Base-by-base conservation (phyloP, 2,113 vertebrate genomes). In the Clupea harengus region DNA sequence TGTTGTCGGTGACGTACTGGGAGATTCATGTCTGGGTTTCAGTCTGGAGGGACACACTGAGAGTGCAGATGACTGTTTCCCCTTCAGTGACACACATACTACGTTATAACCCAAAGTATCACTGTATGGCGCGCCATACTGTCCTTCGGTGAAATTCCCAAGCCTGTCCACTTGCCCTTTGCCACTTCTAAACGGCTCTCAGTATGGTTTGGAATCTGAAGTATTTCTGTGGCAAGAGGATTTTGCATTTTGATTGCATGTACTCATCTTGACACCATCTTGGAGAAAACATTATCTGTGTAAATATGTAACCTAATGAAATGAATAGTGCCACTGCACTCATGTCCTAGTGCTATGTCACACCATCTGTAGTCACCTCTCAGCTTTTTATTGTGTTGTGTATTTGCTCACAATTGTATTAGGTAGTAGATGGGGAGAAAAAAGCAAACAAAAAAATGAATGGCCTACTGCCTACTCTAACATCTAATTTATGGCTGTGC, bases 401-500 rank as follows among this genome's bases (percentile, higher is more conserved):
- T 67, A 11, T 67, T 67, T 67, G 3, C 6, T 67, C n/a, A 67
- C 64, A 67, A 9, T 25, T 64, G 0, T 39, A 39, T 39, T n/a
- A 22, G 5, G 57, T 64, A 9, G 25, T 13, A 72, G 6, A 57
- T 81, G 45, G 81, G 39, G 13, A 81, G 22, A 84, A 17, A 7
- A 45, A 52, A 10, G 47, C 47, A 32, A 28, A 32, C 39, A 28
- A 28, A 32, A 72, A 72, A 8, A 78, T 17, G 28, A 49, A 57
- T 39, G 75, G 72, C 72, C 32, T 78, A 15, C 50, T 45, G 45
- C 15, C n/a, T 84, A 28, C 54, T 60, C 81, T n/a, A 80, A 80
- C 85, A 85, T 22, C 87, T 83, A 47, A 88, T 88, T 85, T 83
- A 45, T 45, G 45, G 28, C 4, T 45, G 60, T 11, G 39, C 44